These are phyloP conservation scores for Margarornis squamiger DNA, from an alignment of 2,797 vertebrate species.

Conservation along the genomic window DNA sequence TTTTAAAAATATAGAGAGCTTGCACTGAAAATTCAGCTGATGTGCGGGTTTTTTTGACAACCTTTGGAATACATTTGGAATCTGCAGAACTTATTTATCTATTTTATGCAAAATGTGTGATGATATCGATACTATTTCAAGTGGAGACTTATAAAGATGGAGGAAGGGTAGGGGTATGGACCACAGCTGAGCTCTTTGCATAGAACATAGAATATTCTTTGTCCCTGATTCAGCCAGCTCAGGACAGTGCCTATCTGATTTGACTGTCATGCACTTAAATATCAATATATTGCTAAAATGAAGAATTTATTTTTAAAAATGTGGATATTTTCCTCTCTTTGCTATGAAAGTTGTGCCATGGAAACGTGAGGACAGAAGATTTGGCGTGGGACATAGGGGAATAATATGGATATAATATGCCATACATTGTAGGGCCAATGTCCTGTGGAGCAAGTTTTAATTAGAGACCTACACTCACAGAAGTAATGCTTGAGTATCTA, in stretches of 20 bases:
- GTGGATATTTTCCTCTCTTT: background rate
- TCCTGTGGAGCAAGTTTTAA: background rate
- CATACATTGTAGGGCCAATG: background rate
- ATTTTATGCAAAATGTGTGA: background rate
- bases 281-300: background rate
- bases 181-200: background rate
- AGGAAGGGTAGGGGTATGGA: background rate
- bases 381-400: background rate
- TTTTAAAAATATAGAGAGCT: background rate
- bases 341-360: background rate
- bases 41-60: accelerated
- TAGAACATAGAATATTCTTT: background rate
- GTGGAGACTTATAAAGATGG: background rate
- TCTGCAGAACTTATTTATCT: background rate
- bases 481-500: background rate
- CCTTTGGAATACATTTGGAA: background rate
- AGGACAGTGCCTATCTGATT: background rate
- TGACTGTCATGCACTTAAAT: background rate
- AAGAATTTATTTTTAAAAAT: background rate
- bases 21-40: background rate
- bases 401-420: too few relatives aligned
- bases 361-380: background rate
- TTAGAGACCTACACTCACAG: background rate
- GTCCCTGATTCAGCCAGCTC: background rate
- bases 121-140: background rate